Evolutionary conservation across 1,140 invertebrate genomes (phyloP).

Genomic region (Intoshia linei): DNA sequence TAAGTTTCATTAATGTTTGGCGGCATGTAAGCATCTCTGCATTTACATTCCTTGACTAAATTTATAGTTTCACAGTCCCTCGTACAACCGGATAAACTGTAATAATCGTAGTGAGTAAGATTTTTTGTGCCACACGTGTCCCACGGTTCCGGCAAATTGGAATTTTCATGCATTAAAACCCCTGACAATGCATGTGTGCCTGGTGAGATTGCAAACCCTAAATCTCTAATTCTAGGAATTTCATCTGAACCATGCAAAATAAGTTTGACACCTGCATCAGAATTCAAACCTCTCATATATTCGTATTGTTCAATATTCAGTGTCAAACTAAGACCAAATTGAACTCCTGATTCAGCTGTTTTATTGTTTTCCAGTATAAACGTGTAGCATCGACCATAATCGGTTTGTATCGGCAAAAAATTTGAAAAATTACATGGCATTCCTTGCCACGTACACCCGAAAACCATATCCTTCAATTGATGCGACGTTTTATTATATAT

Average conservation of each 20-base stretch:
- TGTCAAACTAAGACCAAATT: conserved; percentile 12
- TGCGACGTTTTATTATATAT: too few species aligned
- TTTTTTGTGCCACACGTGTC: background rate
- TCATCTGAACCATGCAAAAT: conserved; percentile 5
- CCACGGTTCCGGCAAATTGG: conserved; percentile 2
- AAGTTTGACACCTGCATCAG: conserved; percentile 13
- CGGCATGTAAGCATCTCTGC: conserved; percentile 4
- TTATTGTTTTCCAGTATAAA: conserved; percentile 7
- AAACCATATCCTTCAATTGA: too few species aligned
- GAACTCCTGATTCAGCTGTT: conserved; percentile 11
- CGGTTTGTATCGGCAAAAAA: conserved; percentile 9
- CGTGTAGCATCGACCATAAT: conserved; percentile 11
- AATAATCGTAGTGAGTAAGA: background rate
- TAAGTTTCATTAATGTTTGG: background rate
- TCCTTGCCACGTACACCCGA: conserved; percentile 10
- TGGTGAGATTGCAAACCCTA: conserved; percentile 4
- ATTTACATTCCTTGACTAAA: background rate
- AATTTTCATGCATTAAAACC: background rate
- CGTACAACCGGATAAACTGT: background rate
- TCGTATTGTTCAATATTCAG: conserved; percentile 16
- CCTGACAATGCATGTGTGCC: conserved; percentile 3
- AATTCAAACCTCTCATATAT: conserved; percentile 14
- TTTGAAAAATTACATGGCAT: conserved; percentile 7
- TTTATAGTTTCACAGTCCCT: conserved; percentile 1
- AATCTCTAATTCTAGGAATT: conserved; percentile 2